phyloP scores from a whole-genome alignment of 1,140 invertebrate genomes.

The Conus ventricosus region DNA sequence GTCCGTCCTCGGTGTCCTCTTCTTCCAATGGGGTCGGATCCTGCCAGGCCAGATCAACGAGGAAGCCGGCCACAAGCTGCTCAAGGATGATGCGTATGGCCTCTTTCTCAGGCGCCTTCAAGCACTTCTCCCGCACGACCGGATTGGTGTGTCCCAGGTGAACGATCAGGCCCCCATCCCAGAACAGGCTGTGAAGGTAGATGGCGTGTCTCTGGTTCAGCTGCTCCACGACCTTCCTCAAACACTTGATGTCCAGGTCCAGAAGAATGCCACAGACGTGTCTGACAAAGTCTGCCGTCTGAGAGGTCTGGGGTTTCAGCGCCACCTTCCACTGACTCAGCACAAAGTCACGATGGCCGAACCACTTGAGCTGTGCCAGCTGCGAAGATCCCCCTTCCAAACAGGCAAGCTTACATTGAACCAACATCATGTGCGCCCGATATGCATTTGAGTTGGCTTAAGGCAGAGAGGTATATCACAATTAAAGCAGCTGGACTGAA shows the following conservation, averaged over 20 bases:
- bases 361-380: background rate
- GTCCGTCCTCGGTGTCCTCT: slow-evolving; percentile 4
- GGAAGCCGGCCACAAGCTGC: background rate
- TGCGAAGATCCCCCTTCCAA: background rate
- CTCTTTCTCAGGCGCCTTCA: background rate
- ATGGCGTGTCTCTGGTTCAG: background rate
- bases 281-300: background rate
- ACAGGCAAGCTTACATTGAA: no score
- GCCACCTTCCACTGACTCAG: background rate
- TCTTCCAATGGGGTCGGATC: background rate
- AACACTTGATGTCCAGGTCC: background rate
- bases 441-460: no score
- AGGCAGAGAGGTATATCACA: no score
- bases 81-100: background rate
- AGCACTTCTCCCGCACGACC: background rate
- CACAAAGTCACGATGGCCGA: background rate
- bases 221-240: background rate
- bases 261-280: background rate
- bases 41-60: background rate
- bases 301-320: background rate
- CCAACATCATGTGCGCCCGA: no score
- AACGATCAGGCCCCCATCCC: slow-evolving; percentile 11
- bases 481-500: no score
- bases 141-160: slow-evolving; percentile 16
- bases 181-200: slow-evolving; percentile 12